Base-by-base conservation (phyloP, 2,888 invertebrate species). In the Phanerotoma sp. region DNA sequence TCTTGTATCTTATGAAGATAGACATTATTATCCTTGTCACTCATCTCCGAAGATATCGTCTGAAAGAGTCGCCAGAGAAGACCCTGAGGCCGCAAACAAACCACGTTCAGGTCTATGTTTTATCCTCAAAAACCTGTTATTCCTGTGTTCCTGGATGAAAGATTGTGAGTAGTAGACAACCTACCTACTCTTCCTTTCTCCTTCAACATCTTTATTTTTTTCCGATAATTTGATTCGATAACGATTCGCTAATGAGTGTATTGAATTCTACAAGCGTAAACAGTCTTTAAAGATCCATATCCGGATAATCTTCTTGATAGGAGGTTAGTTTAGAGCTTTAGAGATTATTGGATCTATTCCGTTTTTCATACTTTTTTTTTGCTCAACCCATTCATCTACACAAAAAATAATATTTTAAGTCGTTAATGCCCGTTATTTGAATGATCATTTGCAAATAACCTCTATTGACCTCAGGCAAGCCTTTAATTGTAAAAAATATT, bases 101-200 rank as follows among this genome's bases (percentile, higher is more conserved):
- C 16, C 35, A 38, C 25, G 11, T 6, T 16, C 37, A 21, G 25
- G n/a, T 22, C 21, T 30, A 55, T 54, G 49, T 57, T 57, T 57
- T 56, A 59, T 51, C 54, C 33, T 59, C 18, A 30, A 40, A 57
- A 61, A 61, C 61, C 61, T 45, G 61, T 61, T 61, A 59, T 57
- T 53, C 54, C 51, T 54, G 51, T 49, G 52, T 45, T 51, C 47
- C 30, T 33, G 37, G 35, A 56, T 59, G 60, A 59, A 57, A 44
- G 56, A 58, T 58, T 40, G 56, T 53, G 46, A 47, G 51, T 37
- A 46, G 42, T 40, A 33, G 50, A 50, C 42, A 28, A 49, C 49
- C 33, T 25, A 3, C 25, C 25, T 25, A 37, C 25, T 44, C 38
- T 46, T 37, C 32, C 25, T 37, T 48, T 38, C 10, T 25, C 18